Evolutionary conservation across 2,797 vertebrate species (phyloP), one percentile per base, ranked within the genome.

Genomic region (Cirrhinus molitorella): DNA sequence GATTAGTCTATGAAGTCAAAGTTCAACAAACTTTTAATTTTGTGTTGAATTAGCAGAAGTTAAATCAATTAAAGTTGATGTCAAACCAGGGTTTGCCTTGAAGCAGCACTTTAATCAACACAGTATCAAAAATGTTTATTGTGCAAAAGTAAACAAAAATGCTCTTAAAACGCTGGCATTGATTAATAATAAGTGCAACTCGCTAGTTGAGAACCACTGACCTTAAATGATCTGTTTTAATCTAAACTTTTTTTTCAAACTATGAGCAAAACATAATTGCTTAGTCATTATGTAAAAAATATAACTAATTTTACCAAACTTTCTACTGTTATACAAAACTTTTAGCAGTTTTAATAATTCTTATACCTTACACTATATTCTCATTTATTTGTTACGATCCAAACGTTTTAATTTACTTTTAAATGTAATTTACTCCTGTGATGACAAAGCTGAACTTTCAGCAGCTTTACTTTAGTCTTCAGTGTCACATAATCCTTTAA

Each of bases 1-100:
- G 45, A 77, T 82, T 78, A 81, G 34, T 37, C 23, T 75, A 68
- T 74, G 37, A n/a, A 85, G 61, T 49, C 25, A 59, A 61, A 78
- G 78, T 57, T 80, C 14, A 23, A 63, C 14, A 51, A 34, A 17
- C 25, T 23, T 43, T 25, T 11, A 17, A 75, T 57, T 31, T 9
- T 59, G 5, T 65, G n/a, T 28, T 68, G 49, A 74, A 67, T 85
- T 21, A 31, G 14, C 47, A 12, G 3, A 34, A 51, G 47, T 70
- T 34, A 63, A 82, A 53, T 77, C 9, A 4, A 17, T 68, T 53
- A 23, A 51, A 65, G 31, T 16, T 66, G 19, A n/a, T 23, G 19
- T 21, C 12, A 51, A 70, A 47, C 13, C n/a, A 70, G 3, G 37
- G 37, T 4, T 45, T 43, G 11, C n/a, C 55, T 25, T 43, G 13